phyloP scores from a whole-genome alignment of 2,113 vertebrate genomes.

The Labeo rohita region DNA sequence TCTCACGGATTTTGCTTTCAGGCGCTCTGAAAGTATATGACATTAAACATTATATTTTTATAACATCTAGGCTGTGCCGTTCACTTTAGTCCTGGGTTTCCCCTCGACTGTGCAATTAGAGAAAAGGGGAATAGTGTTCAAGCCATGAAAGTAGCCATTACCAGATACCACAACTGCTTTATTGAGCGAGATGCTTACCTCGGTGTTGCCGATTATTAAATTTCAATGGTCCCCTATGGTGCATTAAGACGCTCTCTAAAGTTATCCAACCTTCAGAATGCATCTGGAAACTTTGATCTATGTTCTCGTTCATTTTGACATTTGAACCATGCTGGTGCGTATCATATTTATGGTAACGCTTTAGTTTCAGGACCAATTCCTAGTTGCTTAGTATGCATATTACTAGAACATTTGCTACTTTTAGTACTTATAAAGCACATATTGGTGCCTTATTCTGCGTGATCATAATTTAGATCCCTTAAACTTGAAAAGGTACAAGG shows the following conservation, averaged over 20 bases:
- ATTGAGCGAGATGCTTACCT: slow-evolving; percentile 36
- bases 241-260: slow-evolving; percentile 19
- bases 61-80: not conserved
- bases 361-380: not conserved
- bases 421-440: not conserved
- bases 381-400: not conserved
- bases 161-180: slow-evolving; percentile 30
- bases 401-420: not conserved
- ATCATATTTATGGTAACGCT: not conserved
- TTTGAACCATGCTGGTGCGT: not conserved
- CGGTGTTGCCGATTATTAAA: not conserved
- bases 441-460: not conserved
- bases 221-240: slow-evolving; percentile 29
- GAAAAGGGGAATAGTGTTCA: slow-evolving; percentile 32
- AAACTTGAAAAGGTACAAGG: no score
- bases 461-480: not conserved
- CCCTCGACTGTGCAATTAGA: slow-evolving; percentile 15
- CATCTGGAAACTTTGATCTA: slow-evolving; percentile 27
- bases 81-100: slow-evolving; percentile 6
- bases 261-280: not conserved
- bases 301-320: not conserved
- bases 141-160: slow-evolving; percentile 32
- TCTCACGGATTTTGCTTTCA: slow-evolving; percentile 29
- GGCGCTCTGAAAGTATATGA: not conserved
- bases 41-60: slow-evolving; percentile 20